Conservation (phyloP, 2,797 vertebrate genomes). For the Pseudocheirus occidentalis region DNA sequence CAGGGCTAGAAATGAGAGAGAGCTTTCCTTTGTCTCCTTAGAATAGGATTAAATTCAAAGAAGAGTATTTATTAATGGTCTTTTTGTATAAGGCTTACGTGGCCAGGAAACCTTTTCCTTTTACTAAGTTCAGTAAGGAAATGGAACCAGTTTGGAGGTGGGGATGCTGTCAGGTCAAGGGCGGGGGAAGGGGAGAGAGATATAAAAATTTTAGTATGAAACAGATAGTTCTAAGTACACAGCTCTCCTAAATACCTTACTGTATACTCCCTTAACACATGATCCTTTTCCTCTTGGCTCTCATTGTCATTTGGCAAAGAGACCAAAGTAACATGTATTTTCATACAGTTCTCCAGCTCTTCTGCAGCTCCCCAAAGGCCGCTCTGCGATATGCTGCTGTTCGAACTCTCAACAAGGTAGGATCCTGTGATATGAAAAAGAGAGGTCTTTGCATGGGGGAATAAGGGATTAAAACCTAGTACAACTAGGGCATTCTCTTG, state of each 20-base stretch:
- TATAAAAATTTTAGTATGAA: neutral
- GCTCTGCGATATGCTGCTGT: conserved; percentile 88
- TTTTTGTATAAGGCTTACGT: neutral
- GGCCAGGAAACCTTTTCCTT: neutral
- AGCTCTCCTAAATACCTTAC: neutral
- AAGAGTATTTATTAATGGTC: neutral
- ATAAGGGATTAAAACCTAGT: neutral
- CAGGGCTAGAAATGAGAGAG: neutral
- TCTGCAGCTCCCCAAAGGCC: conserved; percentile 89
- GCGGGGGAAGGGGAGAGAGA: neutral
- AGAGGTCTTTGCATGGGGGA: neutral
- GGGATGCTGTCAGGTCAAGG: neutral
- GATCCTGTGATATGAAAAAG: neutral
- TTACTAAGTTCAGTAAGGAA: neutral
- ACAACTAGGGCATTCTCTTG: neutral
- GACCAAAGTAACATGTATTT: neutral
- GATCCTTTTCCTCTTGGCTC: neutral
- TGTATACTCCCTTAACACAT: neutral
- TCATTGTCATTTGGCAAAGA: neutral
- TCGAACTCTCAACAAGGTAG: conserved; percentile 90
- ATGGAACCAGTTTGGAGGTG: neutral
- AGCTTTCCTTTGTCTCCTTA: neutral
- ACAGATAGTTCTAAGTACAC: neutral
- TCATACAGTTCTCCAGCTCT: conserved; percentile 87
- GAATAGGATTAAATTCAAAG: neutral